These are phyloP conservation scores for Ailurus styani DNA, from an alignment of 2,113 vertebrate species.

Conservation along the genomic window DNA sequence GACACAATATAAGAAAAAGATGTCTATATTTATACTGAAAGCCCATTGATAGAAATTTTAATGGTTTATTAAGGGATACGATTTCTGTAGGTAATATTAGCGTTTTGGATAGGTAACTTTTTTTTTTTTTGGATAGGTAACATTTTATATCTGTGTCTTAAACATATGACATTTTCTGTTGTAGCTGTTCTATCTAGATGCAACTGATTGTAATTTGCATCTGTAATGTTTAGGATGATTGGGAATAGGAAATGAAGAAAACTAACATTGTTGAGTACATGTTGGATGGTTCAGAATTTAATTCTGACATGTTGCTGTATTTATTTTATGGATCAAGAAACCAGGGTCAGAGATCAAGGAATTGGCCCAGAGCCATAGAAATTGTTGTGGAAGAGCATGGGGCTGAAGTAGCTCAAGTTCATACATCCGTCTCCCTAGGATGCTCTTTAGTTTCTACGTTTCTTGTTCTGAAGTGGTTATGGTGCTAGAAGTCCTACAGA, in stretches of 20 bases:
- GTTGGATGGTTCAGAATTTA: not conserved
- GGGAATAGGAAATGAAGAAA: not conserved
- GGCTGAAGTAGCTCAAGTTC: not conserved
- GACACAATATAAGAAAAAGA: not conserved
- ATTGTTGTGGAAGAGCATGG: not conserved
- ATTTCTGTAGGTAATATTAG: not conserved
- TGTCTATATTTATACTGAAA: not conserved
- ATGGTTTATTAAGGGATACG: not conserved
- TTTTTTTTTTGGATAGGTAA: not conserved
- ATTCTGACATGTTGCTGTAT: not conserved
- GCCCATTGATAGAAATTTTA: not conserved
- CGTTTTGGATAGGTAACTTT: not conserved
- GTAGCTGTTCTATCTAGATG: not conserved
- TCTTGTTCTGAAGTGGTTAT: not conserved
- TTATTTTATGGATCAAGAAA: not conserved
- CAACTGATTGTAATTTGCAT: not conserved
- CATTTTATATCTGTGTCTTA: not conserved
- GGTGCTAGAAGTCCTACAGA: not conserved
- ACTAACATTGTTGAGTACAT: not conserved
- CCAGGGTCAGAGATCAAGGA: not conserved
- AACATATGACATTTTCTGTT: not conserved
- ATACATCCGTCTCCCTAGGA: not conserved
- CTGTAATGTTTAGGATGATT: not conserved
- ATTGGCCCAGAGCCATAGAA: not conserved
- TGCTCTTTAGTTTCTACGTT: not conserved